Conservation (phyloP, 2,797 vertebrate species). For the Malacoctenus gilli region DNA sequence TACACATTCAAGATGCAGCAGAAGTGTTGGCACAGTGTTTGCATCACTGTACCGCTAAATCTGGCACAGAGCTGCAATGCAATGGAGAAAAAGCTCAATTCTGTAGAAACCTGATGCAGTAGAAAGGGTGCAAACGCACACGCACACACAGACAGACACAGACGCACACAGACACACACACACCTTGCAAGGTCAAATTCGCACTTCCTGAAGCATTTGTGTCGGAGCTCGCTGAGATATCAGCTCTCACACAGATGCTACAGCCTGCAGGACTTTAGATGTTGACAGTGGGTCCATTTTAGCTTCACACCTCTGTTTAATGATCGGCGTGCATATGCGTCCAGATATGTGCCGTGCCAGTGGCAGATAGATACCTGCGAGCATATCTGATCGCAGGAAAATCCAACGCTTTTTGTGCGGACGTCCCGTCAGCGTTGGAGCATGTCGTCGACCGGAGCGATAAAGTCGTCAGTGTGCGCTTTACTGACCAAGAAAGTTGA, state of each 20-base stretch:
- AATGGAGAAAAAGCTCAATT: constrained; percentile 51
- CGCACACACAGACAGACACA: too few species aligned
- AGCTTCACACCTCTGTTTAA: constrained; percentile 30
- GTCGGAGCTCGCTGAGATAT: constrained; percentile 28
- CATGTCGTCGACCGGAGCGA: too few species aligned
- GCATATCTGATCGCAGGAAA: constrained; percentile 9
- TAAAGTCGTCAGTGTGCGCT: too few species aligned
- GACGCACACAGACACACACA: too few species aligned
- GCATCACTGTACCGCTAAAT: constrained; percentile 23
- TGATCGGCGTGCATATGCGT: constrained; percentile 8
- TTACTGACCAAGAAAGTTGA: too few species aligned
- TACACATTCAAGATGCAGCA: constrained; percentile 14
- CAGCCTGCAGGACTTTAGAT: constrained; percentile 34
- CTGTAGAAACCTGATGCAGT: not conserved
- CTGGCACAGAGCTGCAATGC: constrained; percentile 28
- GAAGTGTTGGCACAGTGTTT: constrained; percentile 10
- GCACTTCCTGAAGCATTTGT: constrained; percentile 21
- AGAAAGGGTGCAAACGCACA: too few species aligned
- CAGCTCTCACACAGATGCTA: constrained; percentile 31
- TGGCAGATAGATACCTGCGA: constrained; percentile 10
- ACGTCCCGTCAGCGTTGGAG: not conserved
- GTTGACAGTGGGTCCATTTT: constrained; percentile 33
- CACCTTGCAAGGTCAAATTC: constrained; percentile 45
- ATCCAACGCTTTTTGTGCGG: too few species aligned
- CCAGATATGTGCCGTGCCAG: constrained; percentile 8